phyloP scores from a whole-genome alignment of 2,113 vertebrate genomes.

The Xiphias gladius region DNA sequence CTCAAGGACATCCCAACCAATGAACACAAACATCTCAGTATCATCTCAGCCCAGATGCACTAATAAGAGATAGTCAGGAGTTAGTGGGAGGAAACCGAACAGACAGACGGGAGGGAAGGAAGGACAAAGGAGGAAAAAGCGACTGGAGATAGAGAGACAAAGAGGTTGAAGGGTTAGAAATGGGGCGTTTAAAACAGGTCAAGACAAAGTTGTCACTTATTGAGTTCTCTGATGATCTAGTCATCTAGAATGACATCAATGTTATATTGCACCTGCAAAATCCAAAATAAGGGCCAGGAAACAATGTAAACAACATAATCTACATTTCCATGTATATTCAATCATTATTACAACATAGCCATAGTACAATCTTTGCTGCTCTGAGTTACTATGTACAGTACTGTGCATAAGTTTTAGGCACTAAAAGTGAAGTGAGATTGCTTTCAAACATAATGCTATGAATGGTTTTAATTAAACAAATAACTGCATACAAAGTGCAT shows the following conservation, averaged over 20 bases:
- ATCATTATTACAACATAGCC: background rate
- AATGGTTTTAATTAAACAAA: too few species aligned
- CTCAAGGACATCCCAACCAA: slow-evolving; percentile 57
- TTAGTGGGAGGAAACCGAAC: slow-evolving; percentile 42
- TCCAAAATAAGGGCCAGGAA: background rate
- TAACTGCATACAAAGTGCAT: too few species aligned
- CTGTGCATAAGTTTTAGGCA: too few species aligned
- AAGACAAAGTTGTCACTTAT: slow-evolving; percentile 1
- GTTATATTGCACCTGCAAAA: background rate
- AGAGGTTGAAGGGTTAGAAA: background rate
- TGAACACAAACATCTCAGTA: slow-evolving; percentile 47
- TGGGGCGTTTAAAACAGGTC: slow-evolving; percentile 1
- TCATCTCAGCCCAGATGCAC: slow-evolving; percentile 57
- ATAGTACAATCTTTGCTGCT: background rate
- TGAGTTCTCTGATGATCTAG: background rate
- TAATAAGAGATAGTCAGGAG: slow-evolving; percentile 33
- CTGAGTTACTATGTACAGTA: too few species aligned
- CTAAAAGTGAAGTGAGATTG: too few species aligned
- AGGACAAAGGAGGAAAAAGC: slow-evolving; percentile 4
- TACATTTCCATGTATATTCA: too few species aligned
- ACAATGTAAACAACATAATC: too few species aligned
- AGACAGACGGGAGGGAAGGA: slow-evolving; percentile 10
- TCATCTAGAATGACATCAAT: background rate
- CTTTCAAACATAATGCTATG: too few species aligned
- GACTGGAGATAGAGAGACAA: slow-evolving; percentile 27